Evolutionary conservation across 1,140 invertebrate genomes (phyloP).

Genomic region (Anadara kagoshimensis): DNA sequence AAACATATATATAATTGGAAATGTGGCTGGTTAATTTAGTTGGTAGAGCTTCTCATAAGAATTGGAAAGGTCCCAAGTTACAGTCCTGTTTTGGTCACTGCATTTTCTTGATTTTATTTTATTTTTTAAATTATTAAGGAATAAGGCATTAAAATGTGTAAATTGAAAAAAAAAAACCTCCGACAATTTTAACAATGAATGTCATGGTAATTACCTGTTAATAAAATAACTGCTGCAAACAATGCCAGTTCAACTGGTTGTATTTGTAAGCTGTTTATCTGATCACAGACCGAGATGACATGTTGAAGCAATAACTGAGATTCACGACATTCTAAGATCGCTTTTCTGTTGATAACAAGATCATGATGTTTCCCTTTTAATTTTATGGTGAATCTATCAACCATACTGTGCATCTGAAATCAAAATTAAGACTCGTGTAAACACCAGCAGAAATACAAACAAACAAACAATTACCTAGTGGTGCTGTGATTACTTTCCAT

Average conservation of each 20-base stretch:
- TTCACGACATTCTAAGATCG: constrained; percentile 2
- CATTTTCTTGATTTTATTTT: too few species aligned
- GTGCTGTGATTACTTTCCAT: too few species aligned
- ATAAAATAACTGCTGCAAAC: constrained; percentile 27
- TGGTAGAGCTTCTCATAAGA: too few species aligned
- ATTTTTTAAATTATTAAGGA: too few species aligned
- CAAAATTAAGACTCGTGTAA: too few species aligned
- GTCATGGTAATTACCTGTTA: constrained; percentile 12
- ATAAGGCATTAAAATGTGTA: background rate
- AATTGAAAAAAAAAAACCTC: background rate
- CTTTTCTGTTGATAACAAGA: background rate
- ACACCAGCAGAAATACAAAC: too few species aligned
- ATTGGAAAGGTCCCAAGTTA: too few species aligned
- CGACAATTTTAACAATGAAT: background rate
- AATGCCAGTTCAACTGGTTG: constrained; percentile 19
- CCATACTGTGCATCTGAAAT: constrained; percentile 3
- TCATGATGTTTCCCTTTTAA: background rate
- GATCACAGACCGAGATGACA: constrained; percentile 12
- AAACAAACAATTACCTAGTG: too few species aligned
- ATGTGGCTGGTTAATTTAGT: too few species aligned
- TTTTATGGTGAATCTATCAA: background rate
- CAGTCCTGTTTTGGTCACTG: too few species aligned
- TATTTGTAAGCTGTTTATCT: constrained; percentile 17
- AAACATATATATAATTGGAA: too few species aligned
- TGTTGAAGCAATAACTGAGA: constrained; percentile 1